Evolutionary conservation across 2,113 vertebrate genomes (phyloP).

Genomic region (Thoracochromis brauschi): DNA sequence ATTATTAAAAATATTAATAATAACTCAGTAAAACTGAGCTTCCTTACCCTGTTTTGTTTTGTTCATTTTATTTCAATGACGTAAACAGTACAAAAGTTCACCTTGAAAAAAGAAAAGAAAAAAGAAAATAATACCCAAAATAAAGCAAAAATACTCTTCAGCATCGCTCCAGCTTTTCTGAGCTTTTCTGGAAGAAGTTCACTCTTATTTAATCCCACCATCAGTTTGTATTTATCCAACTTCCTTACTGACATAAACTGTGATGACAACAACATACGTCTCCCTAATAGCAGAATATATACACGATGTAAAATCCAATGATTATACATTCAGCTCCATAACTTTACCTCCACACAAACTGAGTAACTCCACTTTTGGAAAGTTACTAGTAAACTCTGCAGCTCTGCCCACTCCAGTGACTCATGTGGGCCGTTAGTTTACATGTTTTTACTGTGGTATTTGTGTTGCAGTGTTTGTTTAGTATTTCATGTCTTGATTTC

Average conservation of each 20-base stretch:
- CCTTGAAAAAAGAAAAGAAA: not conserved
- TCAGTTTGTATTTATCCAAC: not conserved
- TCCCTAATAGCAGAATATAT: not conserved
- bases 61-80: not conserved
- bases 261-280: not conserved
- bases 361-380: not conserved
- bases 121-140: not conserved
- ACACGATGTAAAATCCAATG: not conserved
- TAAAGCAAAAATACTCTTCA: not conserved
- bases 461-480: not conserved
- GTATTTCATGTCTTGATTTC: not conserved
- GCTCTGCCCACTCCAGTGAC: not conserved
- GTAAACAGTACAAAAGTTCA: not conserved
- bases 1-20: not conserved
- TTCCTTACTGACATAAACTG: not conserved
- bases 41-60: not conserved
- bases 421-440: not conserved
- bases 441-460: not conserved
- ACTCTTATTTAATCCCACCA: accelerated
- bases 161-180: not conserved
- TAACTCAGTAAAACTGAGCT: not conserved
- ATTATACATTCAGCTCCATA: not conserved
- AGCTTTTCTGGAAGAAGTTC: not conserved
- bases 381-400: not conserved
- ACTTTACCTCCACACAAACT: not conserved